Conservation (phyloP, 2,888 invertebrate species). For the Polydesmus complanatus region DNA sequence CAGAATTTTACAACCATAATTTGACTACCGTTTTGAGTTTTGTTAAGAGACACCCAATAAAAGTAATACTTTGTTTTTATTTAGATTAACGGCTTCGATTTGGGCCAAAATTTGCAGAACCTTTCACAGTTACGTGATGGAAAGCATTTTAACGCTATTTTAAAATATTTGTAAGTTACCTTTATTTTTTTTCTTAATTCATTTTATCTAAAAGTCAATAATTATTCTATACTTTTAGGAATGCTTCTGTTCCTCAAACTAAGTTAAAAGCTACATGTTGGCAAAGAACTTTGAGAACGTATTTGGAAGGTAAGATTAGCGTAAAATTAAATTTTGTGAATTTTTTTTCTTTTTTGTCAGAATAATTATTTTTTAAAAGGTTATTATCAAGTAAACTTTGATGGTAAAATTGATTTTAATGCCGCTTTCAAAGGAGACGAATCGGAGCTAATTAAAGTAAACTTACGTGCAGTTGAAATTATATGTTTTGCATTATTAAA, state of each 20-base stretch:
- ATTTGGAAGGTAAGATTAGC: background rate
- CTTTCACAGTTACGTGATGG: conserved; percentile 3
- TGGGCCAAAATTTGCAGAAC: background rate
- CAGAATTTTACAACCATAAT: too few species aligned
- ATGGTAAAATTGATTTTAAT: background rate
- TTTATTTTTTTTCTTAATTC: background rate
- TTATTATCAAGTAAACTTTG: background rate
- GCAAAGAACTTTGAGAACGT: background rate
- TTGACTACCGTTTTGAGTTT: too few species aligned
- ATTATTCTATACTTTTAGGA: background rate
- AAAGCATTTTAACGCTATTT: conserved; percentile 1
- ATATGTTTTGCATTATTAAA: background rate
- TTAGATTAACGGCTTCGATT: conserved; percentile 7
- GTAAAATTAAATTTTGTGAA: background rate
- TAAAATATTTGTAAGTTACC: conserved; percentile 10
- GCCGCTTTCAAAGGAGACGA: background rate
- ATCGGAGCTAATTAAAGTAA: conserved; percentile 8
- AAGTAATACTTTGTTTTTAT: background rate
- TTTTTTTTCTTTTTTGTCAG: background rate
- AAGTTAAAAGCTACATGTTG: background rate
- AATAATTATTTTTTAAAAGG: background rate
- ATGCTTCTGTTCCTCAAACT: background rate
- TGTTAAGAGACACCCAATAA: too few species aligned
- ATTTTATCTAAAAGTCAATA: background rate
- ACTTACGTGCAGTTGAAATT: background rate